Evolutionary conservation across 1,140 invertebrate species (phyloP).

Genomic region (Apis dorsata): DNA sequence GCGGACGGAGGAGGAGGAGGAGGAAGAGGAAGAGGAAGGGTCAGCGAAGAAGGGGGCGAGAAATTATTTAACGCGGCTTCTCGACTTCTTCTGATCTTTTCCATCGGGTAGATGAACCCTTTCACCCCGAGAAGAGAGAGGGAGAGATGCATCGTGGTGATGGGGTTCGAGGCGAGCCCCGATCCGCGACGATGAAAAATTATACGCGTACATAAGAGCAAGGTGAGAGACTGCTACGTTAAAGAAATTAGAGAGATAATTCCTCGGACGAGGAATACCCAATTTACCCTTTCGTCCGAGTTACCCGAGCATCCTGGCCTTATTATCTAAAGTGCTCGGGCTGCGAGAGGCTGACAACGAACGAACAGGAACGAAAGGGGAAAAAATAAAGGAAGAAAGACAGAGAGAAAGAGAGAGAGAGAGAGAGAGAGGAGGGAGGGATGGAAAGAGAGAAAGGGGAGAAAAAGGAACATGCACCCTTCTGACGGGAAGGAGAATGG

Average conservation of each 20-base stretch:
- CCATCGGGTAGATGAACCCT: slow-evolving; percentile 49
- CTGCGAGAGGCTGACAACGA: slow-evolving; percentile 59
- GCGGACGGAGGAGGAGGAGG: not conserved
- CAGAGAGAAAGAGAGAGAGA: slow-evolving; percentile 54
- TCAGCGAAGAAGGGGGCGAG: not conserved
- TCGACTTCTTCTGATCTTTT: slow-evolving; percentile 47
- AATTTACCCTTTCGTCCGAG: slow-evolving; percentile 78
- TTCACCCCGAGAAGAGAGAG: slow-evolving; percentile 53
- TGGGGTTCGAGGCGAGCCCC: slow-evolving; percentile 44
- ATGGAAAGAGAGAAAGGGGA: slow-evolving; percentile 1
- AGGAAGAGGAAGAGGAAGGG: not conserved
- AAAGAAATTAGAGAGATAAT: slow-evolving; percentile 81
- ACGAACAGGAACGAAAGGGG: not conserved
- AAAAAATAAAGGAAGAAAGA: not conserved
- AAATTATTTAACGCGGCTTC: slow-evolving; percentile 30
- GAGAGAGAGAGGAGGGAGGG: slow-evolving; percentile 50
- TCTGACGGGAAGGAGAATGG: slow-evolving; percentile 53
- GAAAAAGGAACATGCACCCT: slow-evolving; percentile 32
- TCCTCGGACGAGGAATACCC: slow-evolving; percentile 78
- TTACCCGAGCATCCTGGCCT: slow-evolving; percentile 73
- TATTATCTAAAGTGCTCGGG: slow-evolving; percentile 81
- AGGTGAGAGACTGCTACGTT: slow-evolving; percentile 70
- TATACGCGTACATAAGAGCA: slow-evolving; percentile 65
- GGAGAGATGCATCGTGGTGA: not conserved
- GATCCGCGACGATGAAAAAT: slow-evolving; percentile 63